These are phyloP conservation scores for Sylvilagus bachmani DNA, from an alignment of 2,113 vertebrate genomes.

Conservation along the genomic window DNA sequence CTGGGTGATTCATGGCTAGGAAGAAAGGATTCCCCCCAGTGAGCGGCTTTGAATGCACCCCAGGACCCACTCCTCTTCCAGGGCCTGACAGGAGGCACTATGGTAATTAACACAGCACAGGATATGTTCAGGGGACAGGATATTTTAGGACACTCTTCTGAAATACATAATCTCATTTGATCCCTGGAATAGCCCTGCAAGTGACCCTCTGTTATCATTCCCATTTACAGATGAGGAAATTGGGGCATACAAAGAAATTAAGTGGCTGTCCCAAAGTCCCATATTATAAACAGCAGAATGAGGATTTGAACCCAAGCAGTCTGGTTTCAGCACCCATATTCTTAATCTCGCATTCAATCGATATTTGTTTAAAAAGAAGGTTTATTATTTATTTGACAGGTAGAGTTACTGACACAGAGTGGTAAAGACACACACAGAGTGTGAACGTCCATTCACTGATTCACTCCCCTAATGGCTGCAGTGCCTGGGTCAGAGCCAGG, in stretches of 20 bases:
- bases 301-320: slow-evolving; percentile 19
- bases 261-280: neutral
- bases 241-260: slow-evolving; percentile 22
- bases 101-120: neutral
- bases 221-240: slow-evolving; percentile 2
- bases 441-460: no score
- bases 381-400: no score
- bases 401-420: no score
- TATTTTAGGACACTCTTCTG: neutral
- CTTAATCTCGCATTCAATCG: neutral
- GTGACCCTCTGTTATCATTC: neutral
- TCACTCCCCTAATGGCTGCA: no score
- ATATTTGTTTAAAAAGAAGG: no score
- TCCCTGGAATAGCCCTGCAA: neutral
- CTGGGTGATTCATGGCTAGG: neutral
- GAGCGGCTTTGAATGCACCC: neutral
- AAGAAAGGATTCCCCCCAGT: neutral
- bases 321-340: neutral
- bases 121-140: neutral
- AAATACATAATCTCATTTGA: neutral
- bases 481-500: no score
- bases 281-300: neutral
- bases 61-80: neutral
- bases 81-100: neutral
- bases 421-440: no score